A percentile compares a stretch with the other conserved stretches of the same genome.
Conservation (phyloP, 2,888 invertebrate genomes). For the Pseudeuparius sepicola region DNA sequence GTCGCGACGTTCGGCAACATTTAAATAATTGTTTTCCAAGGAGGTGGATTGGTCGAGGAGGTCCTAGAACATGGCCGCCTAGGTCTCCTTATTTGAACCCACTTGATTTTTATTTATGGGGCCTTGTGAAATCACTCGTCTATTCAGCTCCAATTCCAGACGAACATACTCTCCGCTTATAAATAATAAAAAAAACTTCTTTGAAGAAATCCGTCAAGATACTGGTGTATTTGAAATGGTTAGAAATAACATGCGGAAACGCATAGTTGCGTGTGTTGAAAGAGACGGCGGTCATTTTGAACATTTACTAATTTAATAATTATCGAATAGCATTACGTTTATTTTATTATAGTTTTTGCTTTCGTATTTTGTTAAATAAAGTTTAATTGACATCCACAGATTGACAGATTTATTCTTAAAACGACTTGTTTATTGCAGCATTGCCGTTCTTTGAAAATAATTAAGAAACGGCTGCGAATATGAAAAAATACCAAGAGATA, state of each 20-base stretch:
- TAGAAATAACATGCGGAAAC: conserved; percentile 2
- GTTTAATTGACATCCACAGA: conserved; percentile 3
- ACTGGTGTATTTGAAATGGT: conserved; percentile 1
- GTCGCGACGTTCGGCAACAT: too few relatives aligned
- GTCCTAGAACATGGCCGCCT: conserved; percentile 1
- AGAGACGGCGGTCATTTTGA: conserved; percentile 3
- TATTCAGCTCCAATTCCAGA: conserved; percentile 3
- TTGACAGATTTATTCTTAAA: not conserved
- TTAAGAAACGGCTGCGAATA: too few relatives aligned
- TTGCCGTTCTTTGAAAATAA: conserved; percentile 2
- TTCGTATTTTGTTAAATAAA: conserved; percentile 1
- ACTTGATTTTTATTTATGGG: conserved; percentile 2
- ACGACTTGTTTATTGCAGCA: not conserved
- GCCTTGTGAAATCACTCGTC: conserved; percentile 2
- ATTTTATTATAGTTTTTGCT: conserved; percentile 1
- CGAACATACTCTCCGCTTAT: conserved; percentile 2
- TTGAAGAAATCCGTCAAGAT: conserved; percentile 2
- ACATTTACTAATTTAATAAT: conserved; percentile 2
- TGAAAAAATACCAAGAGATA: too few relatives aligned
- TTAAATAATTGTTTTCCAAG: conserved; percentile 3
- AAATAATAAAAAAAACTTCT: conserved; percentile 1
- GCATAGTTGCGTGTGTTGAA: conserved; percentile 3
- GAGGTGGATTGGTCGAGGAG: conserved; percentile 2
- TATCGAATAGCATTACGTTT: conserved; percentile 1
- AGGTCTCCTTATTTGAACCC: conserved; percentile 1